Evolutionary conservation across 2,888 invertebrate species (phyloP).

Genomic region (Empis stercorea): DNA sequence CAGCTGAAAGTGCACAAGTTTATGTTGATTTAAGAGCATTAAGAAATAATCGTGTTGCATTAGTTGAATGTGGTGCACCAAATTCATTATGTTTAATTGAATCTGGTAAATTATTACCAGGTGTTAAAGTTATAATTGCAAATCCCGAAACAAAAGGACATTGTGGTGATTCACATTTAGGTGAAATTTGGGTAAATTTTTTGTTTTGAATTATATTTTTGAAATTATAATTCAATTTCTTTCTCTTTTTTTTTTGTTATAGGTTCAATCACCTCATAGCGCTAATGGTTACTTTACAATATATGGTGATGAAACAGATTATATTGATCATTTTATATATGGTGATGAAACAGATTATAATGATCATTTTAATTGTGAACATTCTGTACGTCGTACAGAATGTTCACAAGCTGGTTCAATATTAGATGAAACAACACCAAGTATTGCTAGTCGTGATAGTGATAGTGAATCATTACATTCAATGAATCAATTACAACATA

Average conservation of each 20-base stretch:
- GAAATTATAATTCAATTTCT: not conserved
- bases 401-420: constrained; percentile 58
- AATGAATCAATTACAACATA: constrained; percentile 28
- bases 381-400: constrained; percentile 89
- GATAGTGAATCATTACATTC: constrained; percentile 42
- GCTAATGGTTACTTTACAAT: constrained; percentile 97
- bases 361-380: constrained; percentile 85
- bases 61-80: constrained; percentile 96
- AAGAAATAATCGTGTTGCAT: constrained; percentile 91
- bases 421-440: constrained; percentile 40
- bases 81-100: constrained; percentile 96
- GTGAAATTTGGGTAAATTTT: constrained; percentile 87
- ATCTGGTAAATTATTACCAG: constrained; percentile 94
- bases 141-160: constrained; percentile 99
- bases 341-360: constrained; percentile 90
- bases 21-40: constrained; percentile 96
- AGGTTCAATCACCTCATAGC: constrained; percentile 78
- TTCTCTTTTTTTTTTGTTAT: not conserved
- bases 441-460: constrained; percentile 42
- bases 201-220: constrained; percentile 4
- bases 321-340: constrained; percentile 93
- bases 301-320: constrained; percentile 89
- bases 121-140: constrained; percentile 97
- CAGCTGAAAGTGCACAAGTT: constrained; percentile 87
- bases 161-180: constrained; percentile 97